phyloP scores from a whole-genome alignment of 2,888 invertebrate genomes.

The Caenorhabditis imperialis region DNA sequence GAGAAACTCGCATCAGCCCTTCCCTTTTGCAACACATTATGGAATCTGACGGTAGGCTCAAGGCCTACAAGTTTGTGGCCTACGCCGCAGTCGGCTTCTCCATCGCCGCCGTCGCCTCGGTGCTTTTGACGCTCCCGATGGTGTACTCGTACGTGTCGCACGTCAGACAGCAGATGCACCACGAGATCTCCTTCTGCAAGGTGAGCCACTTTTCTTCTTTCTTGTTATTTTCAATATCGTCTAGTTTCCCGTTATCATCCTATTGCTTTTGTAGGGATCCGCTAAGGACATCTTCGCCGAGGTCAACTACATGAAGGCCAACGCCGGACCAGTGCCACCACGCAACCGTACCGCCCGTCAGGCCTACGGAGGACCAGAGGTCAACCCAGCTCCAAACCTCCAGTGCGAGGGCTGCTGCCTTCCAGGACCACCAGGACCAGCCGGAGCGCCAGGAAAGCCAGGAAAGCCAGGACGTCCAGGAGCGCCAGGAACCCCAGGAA shows the following conservation, averaged over 20 bases:
- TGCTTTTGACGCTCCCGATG: conserved; percentile 77
- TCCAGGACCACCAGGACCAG: conserved; percentile 75
- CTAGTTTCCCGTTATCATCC: conserved; percentile 3
- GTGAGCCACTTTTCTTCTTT: conserved; percentile 46
- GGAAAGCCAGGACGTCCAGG: conserved; percentile 71
- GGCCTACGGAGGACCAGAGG: conserved; percentile 74
- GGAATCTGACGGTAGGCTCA: conserved; percentile 77
- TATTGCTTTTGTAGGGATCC: conserved; percentile 69
- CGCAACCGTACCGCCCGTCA: conserved; percentile 78
- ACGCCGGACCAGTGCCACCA: conserved; percentile 62
- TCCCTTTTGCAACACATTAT: conserved; percentile 54
- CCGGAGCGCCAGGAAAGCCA: conserved; percentile 74
- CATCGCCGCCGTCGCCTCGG: conserved; percentile 78
- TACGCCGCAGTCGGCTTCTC: conserved; percentile 78
- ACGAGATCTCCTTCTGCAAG: conserved; percentile 78
- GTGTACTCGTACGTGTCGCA: conserved; percentile 77
- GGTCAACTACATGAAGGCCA: conserved; percentile 77
- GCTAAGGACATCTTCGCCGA: conserved; percentile 78
- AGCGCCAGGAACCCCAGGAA: conserved; percentile 68
- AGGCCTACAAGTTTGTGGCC: conserved; percentile 78
- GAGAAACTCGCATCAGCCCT: conserved; percentile 46
- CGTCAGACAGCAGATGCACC: conserved; percentile 77
- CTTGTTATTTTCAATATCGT: conserved; percentile 3
- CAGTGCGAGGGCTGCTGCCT: conserved; percentile 72
- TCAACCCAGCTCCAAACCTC: conserved; percentile 69